Evolutionary conservation across 2,888 invertebrate species (phyloP), one percentile per base, ranked within the genome.

Genomic region (Rhaphigaster nebulosa): DNA sequence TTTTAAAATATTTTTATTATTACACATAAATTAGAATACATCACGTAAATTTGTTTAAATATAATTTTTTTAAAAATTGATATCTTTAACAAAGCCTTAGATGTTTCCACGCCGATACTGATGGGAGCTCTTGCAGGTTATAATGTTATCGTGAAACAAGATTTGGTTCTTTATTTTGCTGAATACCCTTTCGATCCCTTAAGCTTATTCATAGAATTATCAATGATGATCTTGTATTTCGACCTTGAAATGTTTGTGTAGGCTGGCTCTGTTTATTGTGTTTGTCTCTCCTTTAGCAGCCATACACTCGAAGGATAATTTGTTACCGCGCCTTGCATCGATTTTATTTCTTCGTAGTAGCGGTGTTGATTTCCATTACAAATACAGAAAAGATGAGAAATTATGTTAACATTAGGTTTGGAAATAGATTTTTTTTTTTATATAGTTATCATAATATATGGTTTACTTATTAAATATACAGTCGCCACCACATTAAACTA

Each of bases 241-340:
- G 45, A 1, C 84, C 84, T 84, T 84, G 84, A 84, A 26, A 50
- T 84, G 15, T 84, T 84, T 84, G 84, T 84, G 84, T 84, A 84
- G 84, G 84, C 45, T 84, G 84, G 26, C 8, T 84, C n/a, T n/a
- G 45, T 84, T 84, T 84, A 84, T 84, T 84, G 84, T 84, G 45
- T 84, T 45, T 84, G 26, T 84, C 20, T 84, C 45, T 45, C 84
- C 45, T 50, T 84, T 45, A 45, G 18, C 5, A 41, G 84, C 1
- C 38, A 41, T 45, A n/a, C n/a, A 18, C 13, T 26, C 45, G 26
- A 50, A 45, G 45, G 84, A 84, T 45, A 84, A 26, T 3, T 23
- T 5, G 45, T 76, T 38, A n/a, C 70, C 15, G 20, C 20, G 38
- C 70, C 29, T 34, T 76, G 1, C 38, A 8, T 15, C 1, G 38